Conservation (phyloP, 2,113 vertebrate genomes). For the Chloroceryle aenea region DNA sequence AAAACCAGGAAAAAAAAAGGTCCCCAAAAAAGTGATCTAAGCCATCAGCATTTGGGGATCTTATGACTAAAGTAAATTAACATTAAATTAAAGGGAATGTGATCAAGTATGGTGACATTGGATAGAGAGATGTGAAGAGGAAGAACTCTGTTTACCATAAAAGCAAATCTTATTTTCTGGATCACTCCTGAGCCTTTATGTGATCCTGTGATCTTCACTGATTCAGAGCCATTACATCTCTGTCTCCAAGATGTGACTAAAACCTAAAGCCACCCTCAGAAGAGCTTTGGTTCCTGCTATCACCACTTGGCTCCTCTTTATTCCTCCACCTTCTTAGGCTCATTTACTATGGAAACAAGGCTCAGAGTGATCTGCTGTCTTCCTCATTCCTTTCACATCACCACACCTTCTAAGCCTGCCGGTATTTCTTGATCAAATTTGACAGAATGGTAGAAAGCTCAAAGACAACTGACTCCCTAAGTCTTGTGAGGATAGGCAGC, state of each 20-base stretch:
- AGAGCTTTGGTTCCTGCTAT: conserved; percentile 26
- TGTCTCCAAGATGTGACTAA: background rate
- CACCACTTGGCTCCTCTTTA: conserved; percentile 25
- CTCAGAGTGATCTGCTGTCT: background rate
- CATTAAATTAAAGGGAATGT: background rate
- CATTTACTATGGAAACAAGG: conserved; percentile 61
- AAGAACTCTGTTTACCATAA: background rate
- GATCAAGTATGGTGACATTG: no score
- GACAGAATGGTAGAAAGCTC: background rate
- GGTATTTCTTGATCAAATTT: background rate
- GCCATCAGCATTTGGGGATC: background rate
- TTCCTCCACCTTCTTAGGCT: conserved; percentile 25
- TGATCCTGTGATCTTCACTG: conserved; percentile 1
- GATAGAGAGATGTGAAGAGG: background rate
- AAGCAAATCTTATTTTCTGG: background rate
- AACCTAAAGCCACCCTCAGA: background rate
- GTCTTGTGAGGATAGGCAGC: background rate
- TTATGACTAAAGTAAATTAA: background rate
- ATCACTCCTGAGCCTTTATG: background rate
- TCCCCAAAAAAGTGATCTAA: background rate
- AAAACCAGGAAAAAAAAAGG: background rate
- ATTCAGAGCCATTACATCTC: background rate
- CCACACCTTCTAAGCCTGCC: background rate
- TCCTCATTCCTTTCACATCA: background rate
- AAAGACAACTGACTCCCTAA: background rate